Base-by-base conservation (phyloP, 1,140 invertebrate species). In the Aphelenchoides fujianensis region DNA sequence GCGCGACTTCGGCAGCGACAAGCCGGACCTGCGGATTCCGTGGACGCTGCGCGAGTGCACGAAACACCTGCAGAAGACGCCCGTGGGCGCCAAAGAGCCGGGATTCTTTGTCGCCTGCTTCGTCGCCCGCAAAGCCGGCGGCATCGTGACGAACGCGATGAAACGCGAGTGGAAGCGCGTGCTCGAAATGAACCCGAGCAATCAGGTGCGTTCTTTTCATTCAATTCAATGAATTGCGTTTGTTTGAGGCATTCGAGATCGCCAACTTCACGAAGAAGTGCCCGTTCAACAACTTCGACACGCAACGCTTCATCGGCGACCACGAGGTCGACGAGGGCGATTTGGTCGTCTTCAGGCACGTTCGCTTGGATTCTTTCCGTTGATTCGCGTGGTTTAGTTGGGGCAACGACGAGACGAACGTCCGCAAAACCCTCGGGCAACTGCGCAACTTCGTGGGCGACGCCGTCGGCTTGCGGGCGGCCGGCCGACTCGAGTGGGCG, bases 1-100 rank as follows among this genome's bases (percentile, higher is more conserved):
- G 87, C 86, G 89, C 76, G 86, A 86, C 54, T 98, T 95, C 89
- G 95, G 95, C 3, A 88, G 87, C 35, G 96, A 98, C 86, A 93
- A 97, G 86, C 96, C 96, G 1, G 94, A 98, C 85, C 87, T 91
- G 54, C 89, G 92, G 57, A 92, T 92, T 88, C 89, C 89, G 9
- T 83, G 81, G 80, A 28, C 68, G 41, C 79, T 83, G 57, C 34
- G 71, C 41, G 74, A 82, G 27, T 74, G 68, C 34, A 70, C 71
- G 23, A 37, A 54, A 27, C 19, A 28, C 19, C 57, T 73, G 0
- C 16, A 36, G 32, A 66, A 66, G 12, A 35, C 63, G 1, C 31
- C 36, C 19, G 12, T 36, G 1, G 63, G 36, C 23, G 16, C 27
- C n/a, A 30, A 66, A 66, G 7, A n/a, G 32, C 31, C 12, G 53